Evolutionary conservation across 2,113 vertebrate genomes (phyloP).

Genomic region (Phainopepla nitens): DNA sequence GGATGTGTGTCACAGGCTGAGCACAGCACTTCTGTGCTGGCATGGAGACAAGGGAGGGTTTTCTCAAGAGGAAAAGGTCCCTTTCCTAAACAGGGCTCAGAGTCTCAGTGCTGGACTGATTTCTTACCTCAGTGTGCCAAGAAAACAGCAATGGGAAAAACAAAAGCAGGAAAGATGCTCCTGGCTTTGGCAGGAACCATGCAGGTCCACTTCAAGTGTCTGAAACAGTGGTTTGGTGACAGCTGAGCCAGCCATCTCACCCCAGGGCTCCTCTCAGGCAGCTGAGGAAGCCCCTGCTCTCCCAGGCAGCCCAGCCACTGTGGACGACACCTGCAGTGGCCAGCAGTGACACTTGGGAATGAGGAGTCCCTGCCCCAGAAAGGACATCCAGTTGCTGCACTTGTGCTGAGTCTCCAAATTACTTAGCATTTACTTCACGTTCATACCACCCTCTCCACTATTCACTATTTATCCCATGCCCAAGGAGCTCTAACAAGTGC

Average conservation of each 20-base stretch:
- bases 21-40: neutral
- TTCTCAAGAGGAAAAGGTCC: neutral
- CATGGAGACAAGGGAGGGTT: neutral
- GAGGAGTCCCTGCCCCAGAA: neutral
- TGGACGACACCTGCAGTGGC: neutral
- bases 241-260: rapidly evolving
- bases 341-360: rapidly evolving
- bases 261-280: neutral
- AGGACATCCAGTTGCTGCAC: neutral
- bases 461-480: neutral
- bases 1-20: neutral
- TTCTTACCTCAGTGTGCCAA: neutral
- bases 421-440: neutral
- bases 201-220: neutral
- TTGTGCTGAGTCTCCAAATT: neutral
- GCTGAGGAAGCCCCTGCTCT: neutral
- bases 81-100: neutral
- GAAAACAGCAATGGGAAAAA: neutral
- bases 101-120: neutral
- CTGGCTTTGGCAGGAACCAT: neutral
- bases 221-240: neutral
- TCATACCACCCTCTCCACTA: neutral
- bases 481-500: neutral
- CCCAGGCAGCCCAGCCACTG: neutral
- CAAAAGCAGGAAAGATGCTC: neutral